Base-by-base conservation (phyloP, 2,113 vertebrate species). In the Pardalotus punctatus region DNA sequence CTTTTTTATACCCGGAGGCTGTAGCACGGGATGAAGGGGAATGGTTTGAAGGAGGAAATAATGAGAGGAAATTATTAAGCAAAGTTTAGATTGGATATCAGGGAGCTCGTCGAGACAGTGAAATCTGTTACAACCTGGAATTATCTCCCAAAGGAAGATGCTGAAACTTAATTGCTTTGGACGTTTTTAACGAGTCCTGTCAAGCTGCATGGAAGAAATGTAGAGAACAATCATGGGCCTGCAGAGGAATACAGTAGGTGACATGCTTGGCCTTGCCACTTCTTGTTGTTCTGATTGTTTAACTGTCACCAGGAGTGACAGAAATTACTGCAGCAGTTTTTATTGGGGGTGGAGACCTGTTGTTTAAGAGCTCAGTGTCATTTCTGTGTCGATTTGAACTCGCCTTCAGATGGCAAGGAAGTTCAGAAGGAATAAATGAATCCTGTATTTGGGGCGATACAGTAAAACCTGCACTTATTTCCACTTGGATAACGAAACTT, bases 1-100 rank as follows among this genome's bases (percentile, higher is more conserved):
- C 25, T 72, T 86, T 90, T 72, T 50, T 82, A 27, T 92, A 66
- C 35, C 54, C n/a, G 4, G 81, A 74, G 17, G 50, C 50, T 85
- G 50, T 73, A 66, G 27, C 0, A 0, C 29, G 93, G 64, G 56
- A 43, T 92, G 50, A 81, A 90, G 38, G 29, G 35, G 64, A 93
- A 90, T 1, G 11, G 20, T 72, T 85, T 90, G 82, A 92, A 92
- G 69, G 65, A 58, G 38, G 54, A 93, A 81, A 88, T 83, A 93
- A 94, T 71, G 64, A 92, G 67, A 86, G 51, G 86, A 93, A 92
- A 90, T 93, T 65, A 90, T 86, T 96, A 84, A 86, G 45, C 5
- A 27, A 88, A 88, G 89, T 94, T 91, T 81, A 94, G 86, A 67
- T 67, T 82, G 84, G 69, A 23, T 86, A 86, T 84, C 64, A 60